Percentiles rank a stretch among this genome's conserved stretches.
Conservation (phyloP, 2,888 invertebrate species). For the Oegoconia quadripuncta region DNA sequence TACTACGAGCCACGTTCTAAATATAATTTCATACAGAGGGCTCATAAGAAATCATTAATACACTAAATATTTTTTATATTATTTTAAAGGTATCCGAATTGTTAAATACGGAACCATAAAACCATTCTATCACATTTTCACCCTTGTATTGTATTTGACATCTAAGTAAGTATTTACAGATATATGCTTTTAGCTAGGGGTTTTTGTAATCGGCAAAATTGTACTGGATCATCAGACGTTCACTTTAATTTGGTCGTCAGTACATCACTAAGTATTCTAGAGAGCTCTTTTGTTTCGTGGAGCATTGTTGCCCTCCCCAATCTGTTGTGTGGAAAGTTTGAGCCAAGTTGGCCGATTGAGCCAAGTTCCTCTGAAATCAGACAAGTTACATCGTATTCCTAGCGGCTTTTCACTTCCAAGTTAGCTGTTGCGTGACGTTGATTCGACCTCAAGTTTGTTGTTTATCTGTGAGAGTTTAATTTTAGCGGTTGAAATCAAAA, state of each 20-base stretch:
- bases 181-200: neutral
- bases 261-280: constrained; percentile 43
- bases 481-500: constrained; percentile 31
- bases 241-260: constrained; percentile 43
- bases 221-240: neutral
- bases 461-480: constrained; percentile 56
- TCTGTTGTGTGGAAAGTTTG: constrained; percentile 56
- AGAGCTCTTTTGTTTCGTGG: constrained; percentile 59
- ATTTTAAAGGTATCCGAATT: no score
- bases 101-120: no score
- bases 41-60: no score
- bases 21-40: no score
- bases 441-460: constrained; percentile 60
- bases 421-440: constrained; percentile 62
- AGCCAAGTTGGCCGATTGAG: constrained; percentile 54
- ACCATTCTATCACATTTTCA: no score
- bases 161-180: no score
- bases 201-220: neutral
- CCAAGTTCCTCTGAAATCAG: constrained; percentile 61
- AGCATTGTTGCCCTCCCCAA: constrained; percentile 61
- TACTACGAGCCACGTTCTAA: no score
- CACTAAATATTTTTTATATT: no score
- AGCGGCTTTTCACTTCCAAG: constrained; percentile 59
- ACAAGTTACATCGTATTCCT: constrained; percentile 65
- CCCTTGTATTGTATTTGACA: no score